Evolutionary conservation across 1,140 invertebrate species (phyloP).

Genomic region (Medauroidea extradentata): DNA sequence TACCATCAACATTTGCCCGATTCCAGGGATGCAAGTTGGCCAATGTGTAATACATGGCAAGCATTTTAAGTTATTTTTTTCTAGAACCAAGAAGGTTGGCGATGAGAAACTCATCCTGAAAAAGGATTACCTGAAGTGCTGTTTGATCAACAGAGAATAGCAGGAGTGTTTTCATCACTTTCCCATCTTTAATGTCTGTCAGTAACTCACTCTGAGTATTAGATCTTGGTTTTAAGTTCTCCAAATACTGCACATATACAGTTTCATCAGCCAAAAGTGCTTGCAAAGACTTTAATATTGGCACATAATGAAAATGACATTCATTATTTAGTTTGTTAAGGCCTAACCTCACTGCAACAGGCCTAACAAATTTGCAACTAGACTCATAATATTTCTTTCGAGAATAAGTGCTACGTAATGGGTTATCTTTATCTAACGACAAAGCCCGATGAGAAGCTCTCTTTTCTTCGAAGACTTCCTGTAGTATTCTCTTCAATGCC

Average conservation of each 20-base stretch:
- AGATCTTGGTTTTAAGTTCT: background rate
- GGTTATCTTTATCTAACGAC: background rate
- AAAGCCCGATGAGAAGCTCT: background rate
- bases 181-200: background rate
- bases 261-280: background rate
- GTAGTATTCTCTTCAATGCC: background rate
- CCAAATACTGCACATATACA: background rate
- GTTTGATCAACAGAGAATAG: background rate
- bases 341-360: background rate
- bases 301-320: background rate
- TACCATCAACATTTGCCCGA: background rate
- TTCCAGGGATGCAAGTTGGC: constrained; percentile 8
- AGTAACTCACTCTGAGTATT: background rate
- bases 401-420: background rate
- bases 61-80: background rate
- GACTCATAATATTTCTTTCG: background rate
- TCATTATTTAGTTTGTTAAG: background rate
- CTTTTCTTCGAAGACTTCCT: background rate
- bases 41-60: constrained; percentile 4
- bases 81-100: constrained; percentile 3
- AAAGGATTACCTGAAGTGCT: constrained; percentile 5
- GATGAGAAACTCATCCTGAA: constrained; percentile 4
- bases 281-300: background rate
- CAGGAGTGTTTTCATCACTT: background rate
- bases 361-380: background rate